Conservation (phyloP, 1,140 invertebrate genomes). For the Arctopsyche grandis region DNA sequence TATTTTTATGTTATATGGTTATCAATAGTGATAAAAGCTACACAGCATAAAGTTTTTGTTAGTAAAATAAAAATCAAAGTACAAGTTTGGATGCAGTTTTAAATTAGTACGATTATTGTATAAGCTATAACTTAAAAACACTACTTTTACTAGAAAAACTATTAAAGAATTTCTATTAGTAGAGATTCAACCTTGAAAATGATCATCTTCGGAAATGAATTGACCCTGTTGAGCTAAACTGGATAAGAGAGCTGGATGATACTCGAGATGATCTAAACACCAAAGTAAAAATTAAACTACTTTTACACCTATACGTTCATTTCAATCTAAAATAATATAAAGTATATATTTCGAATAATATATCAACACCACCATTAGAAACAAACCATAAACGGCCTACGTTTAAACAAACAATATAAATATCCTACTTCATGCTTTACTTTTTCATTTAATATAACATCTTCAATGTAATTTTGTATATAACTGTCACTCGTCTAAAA, state of each 20-base stretch:
- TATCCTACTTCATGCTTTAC: neutral
- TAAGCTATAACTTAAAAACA: neutral
- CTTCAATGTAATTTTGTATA: neutral
- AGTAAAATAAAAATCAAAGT: neutral
- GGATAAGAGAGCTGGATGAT: conserved; percentile 40
- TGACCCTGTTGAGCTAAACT: conserved; percentile 40
- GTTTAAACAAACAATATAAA: neutral
- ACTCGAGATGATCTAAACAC: conserved; percentile 37
- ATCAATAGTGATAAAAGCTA: no score
- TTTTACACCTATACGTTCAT: neutral
- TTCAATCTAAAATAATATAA: neutral
- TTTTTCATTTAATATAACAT: neutral
- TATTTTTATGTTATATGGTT: neutral
- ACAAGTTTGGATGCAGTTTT: neutral
- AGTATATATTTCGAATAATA: neutral
- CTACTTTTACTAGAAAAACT: neutral
- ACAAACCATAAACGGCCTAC: neutral
- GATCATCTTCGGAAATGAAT: conserved; percentile 42
- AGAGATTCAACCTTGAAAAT: conserved; percentile 34
- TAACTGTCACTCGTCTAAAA: neutral
- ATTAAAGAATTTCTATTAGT: conserved; percentile 14
- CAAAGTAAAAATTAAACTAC: conserved; percentile 30
- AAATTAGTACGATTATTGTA: no score
- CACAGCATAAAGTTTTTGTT: neutral
- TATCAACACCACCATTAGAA: neutral